A percentile compares a stretch with the other conserved stretches of the same genome.
Conservation (phyloP, 2,797 vertebrate genomes). For the Tapirus indicus region DNA sequence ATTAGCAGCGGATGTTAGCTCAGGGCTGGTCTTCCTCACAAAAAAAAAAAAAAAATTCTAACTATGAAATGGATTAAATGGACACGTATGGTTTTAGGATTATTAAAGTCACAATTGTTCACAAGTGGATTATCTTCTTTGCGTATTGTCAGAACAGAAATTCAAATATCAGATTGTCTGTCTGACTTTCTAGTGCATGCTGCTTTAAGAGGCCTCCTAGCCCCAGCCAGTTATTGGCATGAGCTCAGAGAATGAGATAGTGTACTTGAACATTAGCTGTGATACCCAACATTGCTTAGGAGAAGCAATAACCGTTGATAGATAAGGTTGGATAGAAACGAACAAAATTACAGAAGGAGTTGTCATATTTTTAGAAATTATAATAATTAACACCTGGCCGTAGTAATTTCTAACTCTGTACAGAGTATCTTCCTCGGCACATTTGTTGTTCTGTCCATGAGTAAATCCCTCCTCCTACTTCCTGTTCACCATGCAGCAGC, state of each 20-base stretch:
- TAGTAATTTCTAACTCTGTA: not conserved
- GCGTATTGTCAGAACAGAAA: not conserved
- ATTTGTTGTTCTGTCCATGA: not conserved
- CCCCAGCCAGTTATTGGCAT: not conserved
- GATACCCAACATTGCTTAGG: not conserved
- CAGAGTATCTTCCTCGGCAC: not conserved
- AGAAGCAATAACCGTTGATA: not conserved
- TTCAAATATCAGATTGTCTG: not conserved
- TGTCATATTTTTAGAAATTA: not conserved
- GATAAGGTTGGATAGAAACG: not conserved
- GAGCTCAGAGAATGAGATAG: not conserved
- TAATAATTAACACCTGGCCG: not conserved
- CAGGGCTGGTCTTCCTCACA: too few species aligned
- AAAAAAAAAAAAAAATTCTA: not conserved
- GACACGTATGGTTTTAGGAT: not conserved
- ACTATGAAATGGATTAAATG: not conserved
- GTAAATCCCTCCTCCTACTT: not conserved
- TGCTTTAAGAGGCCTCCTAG: not conserved
- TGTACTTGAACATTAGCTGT: not conserved
- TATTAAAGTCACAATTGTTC: not conserved
- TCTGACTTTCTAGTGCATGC: not conserved
- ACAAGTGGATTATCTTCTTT: not conserved
- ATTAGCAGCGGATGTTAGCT: too few species aligned
- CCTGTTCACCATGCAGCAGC: rapidly evolving
- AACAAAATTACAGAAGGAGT: not conserved